Evolutionary conservation across 2,113 vertebrate genomes (phyloP).

Genomic region (Hoplias malabaricus): DNA sequence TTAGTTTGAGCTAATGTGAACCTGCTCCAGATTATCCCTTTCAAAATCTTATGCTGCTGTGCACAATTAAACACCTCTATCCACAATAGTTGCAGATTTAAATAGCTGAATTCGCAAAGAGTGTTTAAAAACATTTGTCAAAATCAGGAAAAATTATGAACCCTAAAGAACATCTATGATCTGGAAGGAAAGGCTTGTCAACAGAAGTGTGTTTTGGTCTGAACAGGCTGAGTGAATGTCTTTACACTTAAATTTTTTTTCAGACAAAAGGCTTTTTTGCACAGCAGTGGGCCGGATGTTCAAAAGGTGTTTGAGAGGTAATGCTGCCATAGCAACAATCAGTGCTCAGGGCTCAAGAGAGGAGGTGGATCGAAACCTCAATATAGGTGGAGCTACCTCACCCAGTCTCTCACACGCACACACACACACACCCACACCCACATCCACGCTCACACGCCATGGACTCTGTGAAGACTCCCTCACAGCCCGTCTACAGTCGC

Average conservation of each 20-base stretch:
- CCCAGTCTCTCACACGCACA: not conserved
- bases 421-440: conserved; percentile 4
- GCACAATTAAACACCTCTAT: no score
- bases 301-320: conserved; percentile 36
- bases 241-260: not conserved
- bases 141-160: no score
- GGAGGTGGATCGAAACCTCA: conserved; percentile 8
- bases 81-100: no score
- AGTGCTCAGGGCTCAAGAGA: conserved; percentile 19
- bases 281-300: not conserved
- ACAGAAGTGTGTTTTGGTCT: not conserved
- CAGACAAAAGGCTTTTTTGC: conserved; percentile 7
- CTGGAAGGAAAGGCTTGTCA: not conserved
- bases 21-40: no score
- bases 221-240: not conserved
- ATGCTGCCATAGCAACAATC: conserved; percentile 42
- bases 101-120: no score
- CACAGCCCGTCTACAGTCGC: conserved; percentile 72
- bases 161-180: no score
- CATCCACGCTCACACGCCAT: conserved; percentile 62
- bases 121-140: no score
- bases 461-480: conserved; percentile 65
- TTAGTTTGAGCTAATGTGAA: no score
- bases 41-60: no score
- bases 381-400: conserved; percentile 32